Conservation (phyloP, 2,888 invertebrate genomes). For the Pecten maximus region DNA sequence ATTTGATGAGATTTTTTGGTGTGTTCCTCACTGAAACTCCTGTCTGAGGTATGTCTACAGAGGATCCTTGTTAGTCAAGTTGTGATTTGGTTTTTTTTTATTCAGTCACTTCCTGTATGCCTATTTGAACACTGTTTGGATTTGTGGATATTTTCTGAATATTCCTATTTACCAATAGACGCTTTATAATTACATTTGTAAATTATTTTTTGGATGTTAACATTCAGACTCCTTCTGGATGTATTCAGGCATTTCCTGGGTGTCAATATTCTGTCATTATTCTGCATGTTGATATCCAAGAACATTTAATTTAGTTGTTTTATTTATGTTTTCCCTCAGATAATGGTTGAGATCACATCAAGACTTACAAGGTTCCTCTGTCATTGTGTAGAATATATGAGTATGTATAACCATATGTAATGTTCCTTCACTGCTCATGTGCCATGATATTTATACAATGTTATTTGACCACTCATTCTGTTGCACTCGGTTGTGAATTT, state of each 20-base stretch:
- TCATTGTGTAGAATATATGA: background rate
- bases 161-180: too few relatives aligned
- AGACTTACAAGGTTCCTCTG: background rate
- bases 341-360: too few relatives aligned
- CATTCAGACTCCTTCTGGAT: background rate
- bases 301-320: too few relatives aligned
- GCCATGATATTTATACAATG: constrained; percentile 27
- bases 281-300: too few relatives aligned
- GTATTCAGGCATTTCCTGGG: background rate
- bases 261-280: too few relatives aligned
- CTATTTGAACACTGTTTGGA: too few relatives aligned
- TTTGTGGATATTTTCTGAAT: too few relatives aligned
- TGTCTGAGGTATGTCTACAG: background rate
- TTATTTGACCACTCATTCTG: constrained; percentile 23
- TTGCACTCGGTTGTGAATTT: constrained; percentile 29
- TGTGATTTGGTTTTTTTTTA: background rate
- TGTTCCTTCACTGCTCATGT: constrained; percentile 14
- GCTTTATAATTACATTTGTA: too few relatives aligned
- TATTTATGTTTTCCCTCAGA: too few relatives aligned
- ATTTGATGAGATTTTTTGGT: background rate
- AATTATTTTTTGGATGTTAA: too few relatives aligned
- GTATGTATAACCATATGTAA: constrained; percentile 13
- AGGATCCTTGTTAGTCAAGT: background rate
- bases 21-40: background rate
- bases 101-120: background rate